Conservation (phyloP, 1,140 invertebrate genomes). For the Eupristina koningsbergeri region DNA sequence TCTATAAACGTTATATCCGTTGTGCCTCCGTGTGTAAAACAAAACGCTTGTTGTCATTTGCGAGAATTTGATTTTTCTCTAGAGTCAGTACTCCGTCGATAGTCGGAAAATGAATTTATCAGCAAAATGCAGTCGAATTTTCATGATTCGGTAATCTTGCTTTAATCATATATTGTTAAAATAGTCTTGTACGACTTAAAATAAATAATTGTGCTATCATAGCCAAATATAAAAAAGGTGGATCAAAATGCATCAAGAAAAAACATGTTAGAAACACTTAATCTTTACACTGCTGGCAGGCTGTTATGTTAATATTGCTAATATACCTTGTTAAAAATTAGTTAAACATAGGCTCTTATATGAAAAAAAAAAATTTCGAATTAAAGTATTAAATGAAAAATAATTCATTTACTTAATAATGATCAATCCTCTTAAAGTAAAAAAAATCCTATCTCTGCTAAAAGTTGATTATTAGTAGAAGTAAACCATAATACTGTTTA, state of each 20-base stretch:
- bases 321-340: conserved; percentile 68
- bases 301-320: conserved; percentile 71
- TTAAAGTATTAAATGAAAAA: conserved; percentile 53
- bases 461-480: conserved; percentile 65
- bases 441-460: conserved; percentile 58
- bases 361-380: conserved; percentile 60
- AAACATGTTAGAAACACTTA: conserved; percentile 52
- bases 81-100: conserved; percentile 49
- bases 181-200: conserved; percentile 52
- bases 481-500: conserved; percentile 55
- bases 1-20: conserved; percentile 63
- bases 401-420: conserved; percentile 51
- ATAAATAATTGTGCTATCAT: conserved; percentile 58
- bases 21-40: conserved; percentile 63
- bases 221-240: conserved; percentile 53
- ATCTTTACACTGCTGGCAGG: conserved; percentile 70
- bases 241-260: conserved; percentile 48
- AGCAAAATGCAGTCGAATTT: conserved; percentile 47
- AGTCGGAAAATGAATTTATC: conserved; percentile 56
- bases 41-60: conserved; percentile 53
- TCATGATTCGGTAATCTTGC: conserved; percentile 59
- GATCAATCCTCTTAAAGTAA: conserved; percentile 50
- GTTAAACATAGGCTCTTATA: conserved; percentile 63
- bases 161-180: conserved; percentile 59
- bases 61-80: conserved; percentile 41